These are phyloP conservation scores for Drosophila albomicans DNA, from an alignment of 1,140 invertebrate genomes.

Conservation along the genomic window DNA sequence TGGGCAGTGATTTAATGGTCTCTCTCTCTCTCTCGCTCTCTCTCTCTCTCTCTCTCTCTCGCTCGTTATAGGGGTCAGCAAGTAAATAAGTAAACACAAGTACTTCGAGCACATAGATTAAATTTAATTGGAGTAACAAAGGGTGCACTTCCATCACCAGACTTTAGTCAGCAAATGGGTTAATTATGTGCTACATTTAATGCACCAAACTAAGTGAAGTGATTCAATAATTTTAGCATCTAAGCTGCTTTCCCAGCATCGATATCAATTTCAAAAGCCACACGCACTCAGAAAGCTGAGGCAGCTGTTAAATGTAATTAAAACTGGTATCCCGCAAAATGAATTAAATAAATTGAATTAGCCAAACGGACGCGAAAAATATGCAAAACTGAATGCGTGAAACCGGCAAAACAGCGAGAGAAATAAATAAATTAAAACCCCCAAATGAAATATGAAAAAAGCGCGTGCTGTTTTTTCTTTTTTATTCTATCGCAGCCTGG, in stretches of 20 bases:
- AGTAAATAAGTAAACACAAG: slow-evolving; percentile 39
- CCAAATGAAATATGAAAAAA: slow-evolving; percentile 72
- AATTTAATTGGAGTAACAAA: slow-evolving; percentile 63
- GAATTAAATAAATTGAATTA: slow-evolving; percentile 77
- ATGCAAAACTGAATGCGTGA: slow-evolving; percentile 73
- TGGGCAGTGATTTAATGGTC: slow-evolving; percentile 56
- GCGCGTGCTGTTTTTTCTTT: slow-evolving; percentile 55
- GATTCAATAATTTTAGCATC: too few relatives aligned
- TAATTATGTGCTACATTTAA: background rate
- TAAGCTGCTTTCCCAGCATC: too few relatives aligned
- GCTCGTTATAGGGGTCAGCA: slow-evolving; percentile 54
- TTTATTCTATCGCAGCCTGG: slow-evolving; percentile 46
- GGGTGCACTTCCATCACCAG: slow-evolving; percentile 19
- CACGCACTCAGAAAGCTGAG: background rate
- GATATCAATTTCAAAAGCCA: slow-evolving; percentile 4
- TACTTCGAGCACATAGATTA: slow-evolving; percentile 21
- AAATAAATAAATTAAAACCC: slow-evolving; percentile 51
- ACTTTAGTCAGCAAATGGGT: background rate
- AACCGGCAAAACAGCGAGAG: slow-evolving; percentile 34
- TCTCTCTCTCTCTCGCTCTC: slow-evolving; percentile 20
- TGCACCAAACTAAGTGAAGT: too few relatives aligned
- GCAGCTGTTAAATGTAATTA: slow-evolving; percentile 63
- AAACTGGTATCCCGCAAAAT: slow-evolving; percentile 48
- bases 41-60: slow-evolving; percentile 36
- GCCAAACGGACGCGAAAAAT: slow-evolving; percentile 53